Base-by-base conservation (phyloP, 2,113 vertebrate genomes). In the Megaptera novaeangliae region DNA sequence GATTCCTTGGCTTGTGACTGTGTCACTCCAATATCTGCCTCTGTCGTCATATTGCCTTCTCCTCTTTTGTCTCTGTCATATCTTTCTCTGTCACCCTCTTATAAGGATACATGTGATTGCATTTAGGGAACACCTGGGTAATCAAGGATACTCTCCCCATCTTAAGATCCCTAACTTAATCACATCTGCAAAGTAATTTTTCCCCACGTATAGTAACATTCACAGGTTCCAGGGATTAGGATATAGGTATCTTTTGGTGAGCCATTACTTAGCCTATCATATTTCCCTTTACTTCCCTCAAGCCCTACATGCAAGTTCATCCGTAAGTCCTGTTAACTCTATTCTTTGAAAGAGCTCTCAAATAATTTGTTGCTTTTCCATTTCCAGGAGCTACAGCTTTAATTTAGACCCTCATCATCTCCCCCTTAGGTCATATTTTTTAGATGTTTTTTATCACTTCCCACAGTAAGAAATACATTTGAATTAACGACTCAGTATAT, bases 271-370 rank as follows among this genome's bases (percentile, higher is more conserved):
- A 77, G 13, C 29, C 17, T 90, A 23, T 23, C 13, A 55, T 44
- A 46, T 20, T 64, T 59, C 49, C 14, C 44, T 64, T 66, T 93
- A 59, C 8, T 41, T 92, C 13, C 29, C 21, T 88, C 27, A 71
- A 83, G 29, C 57, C 44, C 25, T 97, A 41, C 3, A 27, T 61
- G 39, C 68, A 92, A 57, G 39, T 86, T 85, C 18, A 61, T 72
- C 25, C 41, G 18, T 68, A 64, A 96, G 7, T 93, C n/a, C 29
- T 91, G 10, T 85, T 75, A 46, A 55, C 59, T 80, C 27, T 81
- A 25, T n/a, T 95, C 87, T 95, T 86, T 84, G 75, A 89, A 87
- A 61, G 61, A 92, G 17, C 13, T 85, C 36, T 82, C 72, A 92
- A 81, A 82, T 91, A 92, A 91, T 82, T 61, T 68, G 29, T 85